Conservation (phyloP, 1,140 invertebrate species). For the Drosophila mayri region DNA sequence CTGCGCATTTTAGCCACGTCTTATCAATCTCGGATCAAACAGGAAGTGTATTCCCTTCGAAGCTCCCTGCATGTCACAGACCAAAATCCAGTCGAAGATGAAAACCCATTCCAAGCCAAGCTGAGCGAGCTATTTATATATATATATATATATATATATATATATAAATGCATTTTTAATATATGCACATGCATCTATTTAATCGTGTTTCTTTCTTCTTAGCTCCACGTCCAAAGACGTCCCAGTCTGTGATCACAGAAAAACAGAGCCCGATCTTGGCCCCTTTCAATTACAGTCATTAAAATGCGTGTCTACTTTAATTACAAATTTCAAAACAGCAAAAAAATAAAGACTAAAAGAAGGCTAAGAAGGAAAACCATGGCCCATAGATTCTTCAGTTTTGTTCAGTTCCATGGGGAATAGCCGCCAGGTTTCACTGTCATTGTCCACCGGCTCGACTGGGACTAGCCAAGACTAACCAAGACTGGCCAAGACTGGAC, state of each 20-base stretch:
- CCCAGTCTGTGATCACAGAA: background rate
- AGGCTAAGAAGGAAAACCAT: background rate
- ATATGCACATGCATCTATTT: slow-evolving; percentile 29
- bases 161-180: slow-evolving; percentile 20
- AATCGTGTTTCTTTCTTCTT: background rate
- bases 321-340: slow-evolving; percentile 49
- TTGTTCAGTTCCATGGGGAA: background rate
- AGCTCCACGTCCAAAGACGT: background rate
- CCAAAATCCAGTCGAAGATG: background rate
- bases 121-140: slow-evolving; percentile 15
- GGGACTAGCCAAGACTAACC: background rate
- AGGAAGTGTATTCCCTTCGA: background rate
- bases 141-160: slow-evolving; percentile 29
- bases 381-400: slow-evolving; percentile 1
- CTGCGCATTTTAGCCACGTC: background rate
- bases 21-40: background rate
- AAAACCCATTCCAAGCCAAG: background rate
- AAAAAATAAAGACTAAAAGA: slow-evolving; percentile 12
- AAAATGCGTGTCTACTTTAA: slow-evolving; percentile 63
- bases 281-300: slow-evolving; percentile 62
- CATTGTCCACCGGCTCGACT: slow-evolving; percentile 23
- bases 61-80: background rate
- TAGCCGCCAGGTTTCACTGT: slow-evolving; percentile 22
- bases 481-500: slow-evolving; percentile 25
- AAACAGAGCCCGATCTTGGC: slow-evolving; percentile 11